Percentiles rank a stretch among this genome's conserved stretches.
These are phyloP conservation scores for Sparus aurata DNA, from an alignment of 2,797 vertebrate species.

Conservation along the genomic window DNA sequence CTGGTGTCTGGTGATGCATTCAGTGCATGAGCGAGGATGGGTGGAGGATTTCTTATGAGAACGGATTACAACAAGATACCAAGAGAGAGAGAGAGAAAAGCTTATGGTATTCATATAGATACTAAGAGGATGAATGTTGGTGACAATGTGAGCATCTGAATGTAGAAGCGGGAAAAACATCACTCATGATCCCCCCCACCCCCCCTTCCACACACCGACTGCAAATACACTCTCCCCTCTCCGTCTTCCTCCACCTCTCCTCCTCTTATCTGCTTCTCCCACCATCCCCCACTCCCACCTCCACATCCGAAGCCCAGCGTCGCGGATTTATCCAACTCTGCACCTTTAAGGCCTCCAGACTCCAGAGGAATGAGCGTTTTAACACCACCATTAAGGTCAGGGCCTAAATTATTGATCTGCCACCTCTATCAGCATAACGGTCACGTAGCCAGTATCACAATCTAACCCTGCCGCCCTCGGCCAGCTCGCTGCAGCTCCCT, in stretches of 20 bases:
- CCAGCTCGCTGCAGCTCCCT: conserved; percentile 87
- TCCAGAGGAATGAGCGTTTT: conserved; percentile 93
- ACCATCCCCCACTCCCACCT: conserved; percentile 75
- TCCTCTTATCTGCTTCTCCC: conserved; percentile 79
- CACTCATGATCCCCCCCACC: conserved; percentile 73
- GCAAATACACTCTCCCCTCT: conserved; percentile 77
- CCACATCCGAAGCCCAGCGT: conserved; percentile 54
- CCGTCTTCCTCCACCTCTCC: conserved; percentile 76
- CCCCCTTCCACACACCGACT: conserved; percentile 76
- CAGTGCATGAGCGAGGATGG: conserved; percentile 74
- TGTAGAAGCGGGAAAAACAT: conserved; percentile 77
- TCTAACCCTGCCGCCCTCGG: conserved; percentile 91
- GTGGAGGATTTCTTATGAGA: conserved; percentile 80
- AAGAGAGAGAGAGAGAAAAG: conserved; percentile 64
- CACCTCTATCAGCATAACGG: conserved; percentile 97
- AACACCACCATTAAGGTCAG: conserved; percentile 96
- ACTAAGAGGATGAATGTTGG: conserved; percentile 83
- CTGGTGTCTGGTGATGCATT: conserved; percentile 81
- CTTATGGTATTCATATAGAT: conserved; percentile 77
- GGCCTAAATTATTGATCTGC: conserved; percentile 99
- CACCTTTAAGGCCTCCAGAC: conserved; percentile 89
- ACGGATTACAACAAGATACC: conserved; percentile 82
- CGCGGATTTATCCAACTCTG: conserved; percentile 78
- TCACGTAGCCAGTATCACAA: conserved; percentile 96
- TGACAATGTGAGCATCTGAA: conserved; percentile 81